phyloP scores from a whole-genome alignment of 1,140 invertebrate genomes.

The Lerema accius region DNA sequence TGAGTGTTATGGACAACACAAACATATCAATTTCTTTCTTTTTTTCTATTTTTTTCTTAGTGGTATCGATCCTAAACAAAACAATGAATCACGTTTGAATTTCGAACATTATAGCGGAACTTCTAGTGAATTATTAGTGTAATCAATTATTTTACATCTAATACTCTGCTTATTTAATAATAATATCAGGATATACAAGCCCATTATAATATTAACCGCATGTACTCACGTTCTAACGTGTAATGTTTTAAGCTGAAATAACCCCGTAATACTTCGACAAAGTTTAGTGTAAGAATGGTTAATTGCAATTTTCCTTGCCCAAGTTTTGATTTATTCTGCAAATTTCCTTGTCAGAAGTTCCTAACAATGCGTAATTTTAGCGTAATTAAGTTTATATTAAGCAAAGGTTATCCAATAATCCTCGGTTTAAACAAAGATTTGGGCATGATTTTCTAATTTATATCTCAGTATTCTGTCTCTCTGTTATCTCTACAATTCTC shows the following conservation, averaged over 20 bases:
- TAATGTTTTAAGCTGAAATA: slow-evolving; percentile 42
- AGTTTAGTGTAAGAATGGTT: slow-evolving; percentile 36
- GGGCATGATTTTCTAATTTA: neutral
- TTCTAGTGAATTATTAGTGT: too few species aligned
- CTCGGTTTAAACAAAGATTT: slow-evolving; percentile 4
- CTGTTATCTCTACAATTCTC: neutral
- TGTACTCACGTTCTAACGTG: neutral
- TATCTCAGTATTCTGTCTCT: too few species aligned
- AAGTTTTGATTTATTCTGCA: slow-evolving; percentile 37
- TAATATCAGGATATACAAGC: too few species aligned
- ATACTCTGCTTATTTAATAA: too few species aligned
- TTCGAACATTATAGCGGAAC: too few species aligned
- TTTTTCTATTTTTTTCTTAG: too few species aligned
- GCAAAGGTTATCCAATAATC: slow-evolving; percentile 8
- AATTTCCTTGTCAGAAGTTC: slow-evolving; percentile 36
- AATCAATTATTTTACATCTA: too few species aligned
- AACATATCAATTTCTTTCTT: too few species aligned
- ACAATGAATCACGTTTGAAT: too few species aligned
- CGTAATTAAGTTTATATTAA: slow-evolving; percentile 13
- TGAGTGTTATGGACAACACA: too few species aligned
- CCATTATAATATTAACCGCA: too few species aligned
- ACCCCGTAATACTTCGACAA: slow-evolving; percentile 41
- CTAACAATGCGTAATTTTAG: slow-evolving; percentile 26
- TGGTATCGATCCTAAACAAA: too few species aligned
- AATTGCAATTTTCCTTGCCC: slow-evolving; percentile 40